Percentiles rank a stretch among this genome's conserved stretches.
These are phyloP conservation scores for Metalampra italica DNA, from an alignment of 2,888 invertebrate species.

Conservation along the genomic window DNA sequence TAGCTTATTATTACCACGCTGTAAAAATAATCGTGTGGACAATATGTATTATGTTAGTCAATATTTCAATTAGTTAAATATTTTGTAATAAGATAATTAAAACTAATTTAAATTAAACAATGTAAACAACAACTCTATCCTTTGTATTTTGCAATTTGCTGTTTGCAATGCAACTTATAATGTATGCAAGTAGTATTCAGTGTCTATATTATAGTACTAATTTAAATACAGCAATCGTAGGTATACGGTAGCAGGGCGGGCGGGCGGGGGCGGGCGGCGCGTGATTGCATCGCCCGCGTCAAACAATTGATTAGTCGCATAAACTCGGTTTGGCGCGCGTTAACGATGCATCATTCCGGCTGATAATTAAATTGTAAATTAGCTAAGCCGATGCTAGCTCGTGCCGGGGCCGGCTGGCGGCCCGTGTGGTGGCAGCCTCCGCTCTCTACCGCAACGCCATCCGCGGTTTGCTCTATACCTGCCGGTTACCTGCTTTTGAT, in stretches of 20 bases:
- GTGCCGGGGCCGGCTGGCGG: constrained; percentile 37
- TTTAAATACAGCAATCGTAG: background rate
- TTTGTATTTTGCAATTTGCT: too few species aligned
- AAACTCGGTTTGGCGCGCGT: constrained; percentile 77
- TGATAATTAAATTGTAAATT: constrained; percentile 78
- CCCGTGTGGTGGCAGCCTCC: constrained; percentile 34
- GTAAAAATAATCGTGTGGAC: too few species aligned
- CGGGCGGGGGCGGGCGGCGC: constrained; percentile 31
- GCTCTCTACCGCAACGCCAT: constrained; percentile 15
- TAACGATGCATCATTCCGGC: constrained; percentile 76
- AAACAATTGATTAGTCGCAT: constrained; percentile 79
- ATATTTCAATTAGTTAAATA: too few species aligned
- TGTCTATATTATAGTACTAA: background rate
- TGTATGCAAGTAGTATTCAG: background rate
- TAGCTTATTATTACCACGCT: too few species aligned
- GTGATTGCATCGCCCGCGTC: constrained; percentile 76
- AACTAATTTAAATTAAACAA: too few species aligned
- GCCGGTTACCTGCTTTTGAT: background rate
- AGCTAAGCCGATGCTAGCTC: constrained; percentile 71
- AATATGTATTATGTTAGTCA: too few species aligned
- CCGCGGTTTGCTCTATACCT: constrained; percentile 31
- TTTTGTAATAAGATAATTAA: too few species aligned
- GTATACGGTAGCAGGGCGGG: background rate
- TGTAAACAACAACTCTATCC: too few species aligned
- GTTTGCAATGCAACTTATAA: too few species aligned